Conservation (phyloP, 2,888 invertebrate species). For the Hetaerina titia region DNA sequence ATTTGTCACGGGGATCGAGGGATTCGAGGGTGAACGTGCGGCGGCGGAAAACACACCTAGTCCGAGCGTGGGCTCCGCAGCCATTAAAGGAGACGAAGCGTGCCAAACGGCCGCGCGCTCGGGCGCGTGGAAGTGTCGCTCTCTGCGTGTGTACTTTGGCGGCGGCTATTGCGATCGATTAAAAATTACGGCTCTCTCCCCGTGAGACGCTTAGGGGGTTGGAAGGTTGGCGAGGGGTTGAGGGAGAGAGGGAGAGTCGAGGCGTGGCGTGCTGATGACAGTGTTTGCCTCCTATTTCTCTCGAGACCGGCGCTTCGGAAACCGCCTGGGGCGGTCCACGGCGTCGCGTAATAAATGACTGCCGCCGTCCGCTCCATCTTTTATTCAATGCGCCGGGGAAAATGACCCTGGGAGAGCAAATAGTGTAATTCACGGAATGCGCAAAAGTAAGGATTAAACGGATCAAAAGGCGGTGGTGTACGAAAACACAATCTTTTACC, state of each 20-base stretch:
- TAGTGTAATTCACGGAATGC: background rate
- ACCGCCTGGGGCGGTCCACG: background rate
- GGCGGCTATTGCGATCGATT: constrained; percentile 5
- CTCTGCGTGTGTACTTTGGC: background rate
- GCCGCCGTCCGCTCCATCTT: background rate
- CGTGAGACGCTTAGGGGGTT: no score
- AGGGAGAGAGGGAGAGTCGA: background rate
- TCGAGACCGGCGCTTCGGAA: background rate
- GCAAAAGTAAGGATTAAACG: background rate
- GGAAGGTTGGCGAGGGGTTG: background rate
- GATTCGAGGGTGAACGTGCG: background rate
- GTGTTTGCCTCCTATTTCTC: background rate
- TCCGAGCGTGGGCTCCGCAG: no score
- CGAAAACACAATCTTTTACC: background rate
- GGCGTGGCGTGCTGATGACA: background rate
- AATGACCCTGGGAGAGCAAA: background rate
- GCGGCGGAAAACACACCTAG: background rate
- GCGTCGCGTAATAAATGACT: constrained; percentile 2
- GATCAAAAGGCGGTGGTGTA: background rate
- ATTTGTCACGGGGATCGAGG: background rate
- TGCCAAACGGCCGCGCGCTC: background rate
- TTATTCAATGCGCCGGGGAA: background rate
- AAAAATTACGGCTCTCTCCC: constrained; percentile 2
- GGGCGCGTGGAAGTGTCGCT: background rate
- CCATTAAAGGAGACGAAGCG: background rate